Conservation (phyloP, 2,888 invertebrate species). For the Microctonus brassicae region DNA sequence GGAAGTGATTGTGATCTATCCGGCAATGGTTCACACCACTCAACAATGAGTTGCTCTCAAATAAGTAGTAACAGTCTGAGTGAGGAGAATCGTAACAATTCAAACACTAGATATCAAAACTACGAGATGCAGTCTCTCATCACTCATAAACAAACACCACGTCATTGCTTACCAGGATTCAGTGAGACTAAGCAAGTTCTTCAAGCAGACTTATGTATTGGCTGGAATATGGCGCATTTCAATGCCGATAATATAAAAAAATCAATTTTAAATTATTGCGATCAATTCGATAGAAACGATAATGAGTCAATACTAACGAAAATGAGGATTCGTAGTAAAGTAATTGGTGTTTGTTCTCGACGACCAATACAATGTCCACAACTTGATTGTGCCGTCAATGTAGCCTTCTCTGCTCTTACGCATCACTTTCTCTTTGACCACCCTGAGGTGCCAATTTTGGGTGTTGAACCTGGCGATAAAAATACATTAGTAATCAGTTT, state of each 20-base stretch:
- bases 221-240: conserved; percentile 34
- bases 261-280: conserved; percentile 50
- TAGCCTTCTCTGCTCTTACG: conserved; percentile 72
- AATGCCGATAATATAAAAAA: conserved; percentile 1
- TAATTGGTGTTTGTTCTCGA: conserved; percentile 59
- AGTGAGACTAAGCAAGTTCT: background rate
- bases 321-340: conserved; percentile 52
- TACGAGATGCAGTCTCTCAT: conserved; percentile 37
- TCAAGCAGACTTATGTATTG: conserved; percentile 33
- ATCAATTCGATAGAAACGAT: conserved; percentile 40
- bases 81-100: background rate
- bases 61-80: conserved; percentile 43
- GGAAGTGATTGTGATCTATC: conserved; percentile 53
- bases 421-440: conserved; percentile 75
- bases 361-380: conserved; percentile 72
- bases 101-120: conserved; percentile 19
- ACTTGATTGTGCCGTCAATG: conserved; percentile 71
- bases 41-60: conserved; percentile 48
- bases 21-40: conserved; percentile 48
- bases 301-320: conserved; percentile 43
- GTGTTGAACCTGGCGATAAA: conserved; percentile 61
- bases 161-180: conserved; percentile 33
- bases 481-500: conserved; percentile 62
- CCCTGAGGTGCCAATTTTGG: conserved; percentile 69
- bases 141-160: conserved; percentile 26